These are phyloP conservation scores for Atractosteus spatula DNA, from an alignment of 2,113 vertebrate genomes.

Conservation along the genomic window DNA sequence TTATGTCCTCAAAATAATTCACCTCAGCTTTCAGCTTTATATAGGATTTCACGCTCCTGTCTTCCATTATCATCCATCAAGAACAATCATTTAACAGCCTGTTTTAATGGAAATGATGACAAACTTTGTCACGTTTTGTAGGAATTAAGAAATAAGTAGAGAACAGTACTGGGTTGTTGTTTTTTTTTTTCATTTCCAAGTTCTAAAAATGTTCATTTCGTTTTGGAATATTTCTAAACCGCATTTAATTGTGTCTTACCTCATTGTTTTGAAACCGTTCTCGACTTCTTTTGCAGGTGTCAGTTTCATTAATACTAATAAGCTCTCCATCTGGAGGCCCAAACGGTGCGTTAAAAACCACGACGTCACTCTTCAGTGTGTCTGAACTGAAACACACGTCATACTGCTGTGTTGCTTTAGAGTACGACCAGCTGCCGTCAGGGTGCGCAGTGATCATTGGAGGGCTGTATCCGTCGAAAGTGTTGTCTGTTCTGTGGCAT, in stretches of 20 bases:
- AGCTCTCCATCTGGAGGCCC: background rate
- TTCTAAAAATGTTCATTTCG: too few relatives aligned
- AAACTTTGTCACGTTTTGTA: too few relatives aligned
- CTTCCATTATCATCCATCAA: too few relatives aligned
- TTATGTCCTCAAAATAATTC: too few relatives aligned
- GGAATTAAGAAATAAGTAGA: too few relatives aligned
- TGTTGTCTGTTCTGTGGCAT: slow-evolving; percentile 31
- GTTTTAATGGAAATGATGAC: too few relatives aligned
- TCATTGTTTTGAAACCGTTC: background rate
- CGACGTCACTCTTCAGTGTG: background rate
- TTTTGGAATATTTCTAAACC: too few relatives aligned
- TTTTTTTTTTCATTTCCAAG: too few relatives aligned
- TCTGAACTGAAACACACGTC: slow-evolving; percentile 1
- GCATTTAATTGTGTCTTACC: background rate
- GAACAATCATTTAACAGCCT: too few relatives aligned
- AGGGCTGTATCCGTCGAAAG: background rate
- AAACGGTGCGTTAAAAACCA: slow-evolving; percentile 1
- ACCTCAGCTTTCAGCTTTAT: too few relatives aligned
- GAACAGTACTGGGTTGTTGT: too few relatives aligned
- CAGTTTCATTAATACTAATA: background rate
- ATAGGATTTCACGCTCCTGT: too few relatives aligned
- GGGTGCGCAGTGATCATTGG: background rate
- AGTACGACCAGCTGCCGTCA: background rate
- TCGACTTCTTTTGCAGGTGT: background rate
- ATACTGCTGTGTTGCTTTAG: background rate